phyloP scores from a whole-genome alignment of 2,797 vertebrate species.

The Darevskia nairensis region DNA sequence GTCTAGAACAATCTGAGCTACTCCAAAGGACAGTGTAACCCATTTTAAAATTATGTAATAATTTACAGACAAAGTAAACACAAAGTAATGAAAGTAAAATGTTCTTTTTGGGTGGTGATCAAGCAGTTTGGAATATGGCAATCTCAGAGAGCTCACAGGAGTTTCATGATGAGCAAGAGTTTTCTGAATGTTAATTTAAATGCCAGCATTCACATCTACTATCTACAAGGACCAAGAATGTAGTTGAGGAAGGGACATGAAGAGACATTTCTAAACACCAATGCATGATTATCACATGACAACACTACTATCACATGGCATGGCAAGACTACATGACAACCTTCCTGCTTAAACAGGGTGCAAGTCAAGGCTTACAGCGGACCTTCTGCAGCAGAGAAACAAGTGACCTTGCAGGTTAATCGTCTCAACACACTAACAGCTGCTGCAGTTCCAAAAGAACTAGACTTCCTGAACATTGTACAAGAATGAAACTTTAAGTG shows the following conservation, averaged over 20 bases:
- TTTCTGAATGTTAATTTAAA: background rate
- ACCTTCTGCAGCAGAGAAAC: background rate
- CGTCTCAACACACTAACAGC: background rate
- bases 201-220: background rate
- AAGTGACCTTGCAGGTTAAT: background rate
- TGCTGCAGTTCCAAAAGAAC: background rate
- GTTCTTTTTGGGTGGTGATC: fast-evolving
- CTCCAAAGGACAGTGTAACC: background rate
- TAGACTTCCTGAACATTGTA: fast-evolving
- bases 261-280: too few species aligned
- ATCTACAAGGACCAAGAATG: background rate
- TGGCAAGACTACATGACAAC: background rate
- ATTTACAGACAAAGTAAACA: background rate
- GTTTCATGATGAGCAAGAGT: background rate
- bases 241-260: fast-evolving
- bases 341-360: fast-evolving
- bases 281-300: too few species aligned
- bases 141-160: background rate
- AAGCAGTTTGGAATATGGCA: background rate
- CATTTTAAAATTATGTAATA: background rate
- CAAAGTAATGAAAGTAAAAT: background rate
- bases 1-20: background rate
- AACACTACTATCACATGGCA: background rate
- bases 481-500: background rate
- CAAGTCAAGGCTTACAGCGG: fast-evolving